Evolutionary conservation across 2,797 vertebrate genomes (phyloP), one percentile per base, ranked within the genome.

Genomic region (Sebastiscus albofasciatus): DNA sequence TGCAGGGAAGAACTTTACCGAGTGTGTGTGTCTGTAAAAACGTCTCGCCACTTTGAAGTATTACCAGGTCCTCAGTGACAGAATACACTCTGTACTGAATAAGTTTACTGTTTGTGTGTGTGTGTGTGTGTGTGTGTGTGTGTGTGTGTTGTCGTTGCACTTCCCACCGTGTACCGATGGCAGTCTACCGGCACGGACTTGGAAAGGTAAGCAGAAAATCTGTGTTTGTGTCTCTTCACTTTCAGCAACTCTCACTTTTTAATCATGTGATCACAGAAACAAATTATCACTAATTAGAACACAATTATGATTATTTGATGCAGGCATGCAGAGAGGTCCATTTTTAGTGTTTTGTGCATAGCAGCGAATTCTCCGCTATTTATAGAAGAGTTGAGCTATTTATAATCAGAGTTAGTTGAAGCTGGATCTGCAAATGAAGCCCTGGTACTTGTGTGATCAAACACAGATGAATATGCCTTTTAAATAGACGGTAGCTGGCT

Each of bases 1-100:
- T 84, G 12, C 33, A 73, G 76, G 78, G 76, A 59, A 22, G 36
- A 66, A 75, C 56, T 49, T 56, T 26, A 49, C 33, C 5, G 16
- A 36, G 61, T 33, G 67, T 3, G n/a, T 46, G 65, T 58, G 65
- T 73, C 62, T 71, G 64, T 55, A 52, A 56, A 73, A 60, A 42
- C 70, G 42, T 69, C 42, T 65, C 20, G 49, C 42, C 54, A 65
- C 66, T 81, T 52, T 84, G 64, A 86, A 62, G 59, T 42, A 20
- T 56, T 68, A 71, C 31, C 24, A 24, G 52, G 66, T 74, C 80
- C 85, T 77, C 34, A 20, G 78, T 59, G 85, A 81, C 79, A 72
- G 33, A 29, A 77, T 39, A 62, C 56, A 42, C 36, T 70, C 20
- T n/a, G 34, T 27, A 18, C 70, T 68, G 64, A 61, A 58, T 9